Evolutionary conservation across 2,113 vertebrate genomes (phyloP).

Genomic region (Carassius carassius): DNA sequence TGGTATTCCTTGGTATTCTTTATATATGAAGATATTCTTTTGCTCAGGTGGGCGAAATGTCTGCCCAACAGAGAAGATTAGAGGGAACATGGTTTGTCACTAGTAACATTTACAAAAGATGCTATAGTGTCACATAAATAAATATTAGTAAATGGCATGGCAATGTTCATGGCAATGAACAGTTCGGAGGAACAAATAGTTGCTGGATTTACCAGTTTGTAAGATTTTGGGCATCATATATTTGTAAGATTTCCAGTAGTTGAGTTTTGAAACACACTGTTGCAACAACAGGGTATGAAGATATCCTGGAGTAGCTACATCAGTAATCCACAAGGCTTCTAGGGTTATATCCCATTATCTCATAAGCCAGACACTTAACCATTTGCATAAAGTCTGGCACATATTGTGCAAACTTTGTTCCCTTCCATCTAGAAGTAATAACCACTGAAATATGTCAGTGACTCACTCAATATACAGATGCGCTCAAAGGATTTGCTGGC

Average conservation of each 20-base stretch:
- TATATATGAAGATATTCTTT: no score
- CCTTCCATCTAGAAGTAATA: neutral
- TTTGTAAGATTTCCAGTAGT: neutral
- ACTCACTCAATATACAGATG: neutral
- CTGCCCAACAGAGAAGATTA: no score
- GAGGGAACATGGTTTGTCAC: no score
- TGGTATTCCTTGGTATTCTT: no score
- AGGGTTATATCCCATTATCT: neutral
- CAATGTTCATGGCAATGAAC: no score
- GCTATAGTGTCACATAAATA: no score
- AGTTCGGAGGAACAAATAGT: no score
- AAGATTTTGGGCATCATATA: no score
- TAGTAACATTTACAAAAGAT: no score
- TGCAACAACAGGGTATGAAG: neutral
- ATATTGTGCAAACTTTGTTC: neutral
- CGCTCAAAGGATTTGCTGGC: neutral
- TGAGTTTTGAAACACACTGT: neutral
- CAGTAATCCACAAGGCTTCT: neutral
- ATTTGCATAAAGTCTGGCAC: constrained; percentile 7
- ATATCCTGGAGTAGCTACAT: neutral
- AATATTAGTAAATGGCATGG: no score
- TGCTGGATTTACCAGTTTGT: no score
- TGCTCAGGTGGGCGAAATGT: no score
- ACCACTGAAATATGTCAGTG: constrained; percentile 9
- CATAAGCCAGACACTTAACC: neutral